These are phyloP conservation scores for Dynastes maya DNA, from an alignment of 2,888 invertebrate genomes.

Conservation along the genomic window DNA sequence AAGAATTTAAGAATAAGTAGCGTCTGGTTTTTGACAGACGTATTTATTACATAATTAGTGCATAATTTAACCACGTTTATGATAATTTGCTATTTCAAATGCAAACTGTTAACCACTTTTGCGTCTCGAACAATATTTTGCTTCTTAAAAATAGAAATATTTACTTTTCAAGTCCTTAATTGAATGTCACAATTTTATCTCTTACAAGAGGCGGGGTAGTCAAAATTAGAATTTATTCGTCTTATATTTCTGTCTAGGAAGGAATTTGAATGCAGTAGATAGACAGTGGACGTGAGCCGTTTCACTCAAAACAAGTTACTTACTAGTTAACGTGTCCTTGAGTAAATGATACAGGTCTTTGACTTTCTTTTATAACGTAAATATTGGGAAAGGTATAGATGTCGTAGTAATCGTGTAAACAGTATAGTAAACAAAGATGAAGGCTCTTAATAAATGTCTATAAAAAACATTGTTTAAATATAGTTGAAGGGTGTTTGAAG, in stretches of 20 bases:
- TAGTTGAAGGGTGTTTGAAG: too few relatives aligned
- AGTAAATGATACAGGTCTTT: conserved; percentile 24
- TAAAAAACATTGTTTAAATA: conserved; percentile 8
- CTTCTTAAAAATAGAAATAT: too few relatives aligned
- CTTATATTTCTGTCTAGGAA: neutral
- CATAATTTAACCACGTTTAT: neutral
- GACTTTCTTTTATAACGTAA: conserved; percentile 21
- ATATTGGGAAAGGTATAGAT: conserved; percentile 8
- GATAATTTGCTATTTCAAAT: too few relatives aligned
- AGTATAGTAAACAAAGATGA: neutral
- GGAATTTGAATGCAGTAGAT: conserved; percentile 4
- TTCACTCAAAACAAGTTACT: conserved; percentile 21
- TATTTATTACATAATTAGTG: neutral
- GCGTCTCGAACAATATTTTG: too few relatives aligned
- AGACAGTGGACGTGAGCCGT: neutral
- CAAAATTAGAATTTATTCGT: neutral
- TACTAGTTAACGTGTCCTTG: conserved; percentile 5
- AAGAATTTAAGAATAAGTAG: neutral
- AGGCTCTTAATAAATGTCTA: neutral
- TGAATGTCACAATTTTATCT: too few relatives aligned
- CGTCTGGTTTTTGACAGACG: neutral
- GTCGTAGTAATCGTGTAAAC: neutral
- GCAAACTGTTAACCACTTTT: too few relatives aligned
- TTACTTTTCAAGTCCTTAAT: too few relatives aligned
- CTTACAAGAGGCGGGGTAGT: too few relatives aligned